phyloP scores from a whole-genome alignment of 2,797 vertebrate species.

The Bucorvus abyssinicus region DNA sequence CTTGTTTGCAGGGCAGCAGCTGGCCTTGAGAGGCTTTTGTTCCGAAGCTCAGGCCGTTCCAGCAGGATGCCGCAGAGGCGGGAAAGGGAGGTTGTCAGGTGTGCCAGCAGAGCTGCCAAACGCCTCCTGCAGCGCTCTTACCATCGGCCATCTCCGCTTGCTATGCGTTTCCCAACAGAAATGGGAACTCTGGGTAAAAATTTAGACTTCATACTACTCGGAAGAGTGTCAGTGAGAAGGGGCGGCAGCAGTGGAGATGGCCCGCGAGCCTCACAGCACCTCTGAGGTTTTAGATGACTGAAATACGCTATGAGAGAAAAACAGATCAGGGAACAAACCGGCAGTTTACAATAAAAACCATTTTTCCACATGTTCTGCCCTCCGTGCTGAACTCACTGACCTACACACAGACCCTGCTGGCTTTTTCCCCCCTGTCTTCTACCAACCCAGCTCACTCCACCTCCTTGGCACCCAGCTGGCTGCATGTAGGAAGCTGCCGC shows the following conservation, averaged over 20 bases:
- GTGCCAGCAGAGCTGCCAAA: neutral
- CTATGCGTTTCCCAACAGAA: neutral
- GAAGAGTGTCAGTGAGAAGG: neutral
- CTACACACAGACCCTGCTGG: neutral
- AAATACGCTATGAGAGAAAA: neutral
- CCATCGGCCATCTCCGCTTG: neutral
- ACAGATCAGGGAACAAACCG: neutral
- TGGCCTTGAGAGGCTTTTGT: neutral
- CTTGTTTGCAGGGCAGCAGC: neutral
- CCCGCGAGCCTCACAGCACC: neutral
- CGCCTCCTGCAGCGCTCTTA: neutral
- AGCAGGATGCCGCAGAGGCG: neutral
- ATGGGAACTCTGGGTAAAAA: neutral
- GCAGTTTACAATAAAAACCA: neutral
- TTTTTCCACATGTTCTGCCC: rapidly evolving
- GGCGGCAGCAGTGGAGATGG: neutral
- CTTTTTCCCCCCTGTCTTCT: neutral
- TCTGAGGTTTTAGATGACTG: neutral
- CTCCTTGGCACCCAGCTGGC: neutral
- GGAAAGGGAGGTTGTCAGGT: neutral
- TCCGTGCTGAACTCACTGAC: neutral
- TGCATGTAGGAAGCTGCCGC: slow-evolving; percentile 11
- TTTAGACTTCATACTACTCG: neutral
- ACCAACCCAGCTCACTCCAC: neutral
- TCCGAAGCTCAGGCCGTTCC: neutral